These are phyloP conservation scores for Drosophila repleta DNA, from an alignment of 1,140 invertebrate species.

Conservation along the genomic window DNA sequence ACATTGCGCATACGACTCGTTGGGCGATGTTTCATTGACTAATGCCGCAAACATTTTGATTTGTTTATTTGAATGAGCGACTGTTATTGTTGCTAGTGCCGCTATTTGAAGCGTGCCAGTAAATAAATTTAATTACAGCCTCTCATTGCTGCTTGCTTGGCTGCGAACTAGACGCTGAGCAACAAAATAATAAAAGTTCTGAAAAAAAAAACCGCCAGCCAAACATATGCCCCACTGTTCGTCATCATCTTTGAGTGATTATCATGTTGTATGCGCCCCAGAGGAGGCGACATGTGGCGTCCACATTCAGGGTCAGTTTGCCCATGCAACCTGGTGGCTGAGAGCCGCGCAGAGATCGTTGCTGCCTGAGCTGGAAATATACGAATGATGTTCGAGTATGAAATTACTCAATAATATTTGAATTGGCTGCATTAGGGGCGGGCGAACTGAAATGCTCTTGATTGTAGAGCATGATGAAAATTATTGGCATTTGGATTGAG, in stretches of 20 bases:
- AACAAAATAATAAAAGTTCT: conserved; percentile 53
- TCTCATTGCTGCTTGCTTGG: conserved; percentile 51
- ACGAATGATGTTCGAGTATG: neutral
- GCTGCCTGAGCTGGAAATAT: conserved; percentile 15
- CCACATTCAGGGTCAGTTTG: conserved; percentile 61
- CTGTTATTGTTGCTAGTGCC: conserved; percentile 40
- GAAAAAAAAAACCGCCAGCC: conserved; percentile 61
- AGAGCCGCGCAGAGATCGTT: neutral
- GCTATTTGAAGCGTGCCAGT: conserved; percentile 50
- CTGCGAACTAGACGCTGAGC: conserved; percentile 20
- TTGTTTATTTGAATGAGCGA: conserved; percentile 50
- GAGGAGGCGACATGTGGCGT: conserved; percentile 65
- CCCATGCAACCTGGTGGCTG: conserved; percentile 64
- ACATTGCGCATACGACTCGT: conserved; percentile 47
- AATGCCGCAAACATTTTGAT: conserved; percentile 59
- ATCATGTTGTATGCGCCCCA: conserved; percentile 35
- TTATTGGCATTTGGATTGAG: conserved; percentile 76
- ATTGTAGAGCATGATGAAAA: conserved; percentile 34
- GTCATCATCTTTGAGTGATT: conserved; percentile 20
- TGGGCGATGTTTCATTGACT: conserved; percentile 54
- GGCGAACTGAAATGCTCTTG: conserved; percentile 26
- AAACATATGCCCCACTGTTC: conserved; percentile 13
- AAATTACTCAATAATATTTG: neutral
- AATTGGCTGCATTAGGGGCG: neutral
- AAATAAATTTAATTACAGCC: conserved; percentile 74